phyloP scores from a whole-genome alignment of 1,140 invertebrate species.

The Araneus ventricosus region DNA sequence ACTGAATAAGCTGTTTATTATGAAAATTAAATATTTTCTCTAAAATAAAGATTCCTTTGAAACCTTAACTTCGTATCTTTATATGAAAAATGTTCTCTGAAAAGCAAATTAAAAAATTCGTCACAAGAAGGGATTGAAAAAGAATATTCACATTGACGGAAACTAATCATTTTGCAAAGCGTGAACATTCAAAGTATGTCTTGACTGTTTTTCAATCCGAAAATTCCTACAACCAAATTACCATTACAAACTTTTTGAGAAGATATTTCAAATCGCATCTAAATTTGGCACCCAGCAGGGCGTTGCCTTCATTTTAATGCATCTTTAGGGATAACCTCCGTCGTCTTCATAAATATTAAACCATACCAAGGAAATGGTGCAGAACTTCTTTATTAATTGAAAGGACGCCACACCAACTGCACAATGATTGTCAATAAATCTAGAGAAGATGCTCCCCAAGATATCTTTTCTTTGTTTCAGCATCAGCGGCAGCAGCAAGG shows the following conservation, averaged over 20 bases:
- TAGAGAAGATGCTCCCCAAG: neutral
- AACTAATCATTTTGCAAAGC: neutral
- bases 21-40: too few species aligned
- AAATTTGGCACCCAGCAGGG: conserved; percentile 51
- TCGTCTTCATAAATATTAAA: conserved; percentile 56
- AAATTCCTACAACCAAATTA: neutral
- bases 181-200: neutral
- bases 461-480: conserved; percentile 1
- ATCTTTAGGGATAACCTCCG: conserved; percentile 37
- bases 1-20: too few species aligned
- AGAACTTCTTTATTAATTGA: conserved; percentile 58
- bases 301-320: conserved; percentile 61
- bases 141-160: neutral
- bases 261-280: conserved; percentile 38
- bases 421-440: conserved; percentile 25
- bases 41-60: too few species aligned
- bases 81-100: too few species aligned
- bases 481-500: neutral
- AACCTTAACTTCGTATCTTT: too few species aligned
- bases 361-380: conserved; percentile 20
- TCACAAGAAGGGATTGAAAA: too few species aligned
- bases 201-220: neutral
- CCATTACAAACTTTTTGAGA: conserved; percentile 14
- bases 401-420: neutral
- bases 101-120: too few species aligned